Evolutionary conservation across 1,140 invertebrate genomes (phyloP).

Genomic region (Bilobella aurantiaca): DNA sequence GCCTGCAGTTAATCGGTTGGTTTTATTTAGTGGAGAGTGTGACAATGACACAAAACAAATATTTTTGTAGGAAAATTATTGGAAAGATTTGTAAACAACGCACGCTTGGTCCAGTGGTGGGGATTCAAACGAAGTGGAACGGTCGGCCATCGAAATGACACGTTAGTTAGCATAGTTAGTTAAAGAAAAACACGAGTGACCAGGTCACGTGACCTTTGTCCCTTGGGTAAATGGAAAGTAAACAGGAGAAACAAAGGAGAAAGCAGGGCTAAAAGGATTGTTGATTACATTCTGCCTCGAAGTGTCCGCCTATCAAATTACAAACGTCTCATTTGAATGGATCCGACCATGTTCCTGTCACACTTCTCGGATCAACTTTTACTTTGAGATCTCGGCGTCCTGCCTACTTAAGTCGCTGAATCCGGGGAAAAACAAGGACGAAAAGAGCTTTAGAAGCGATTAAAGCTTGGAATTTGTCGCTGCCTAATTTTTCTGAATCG

Average conservation of each 20-base stretch:
- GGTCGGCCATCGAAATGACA: background rate
- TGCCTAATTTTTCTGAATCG: background rate
- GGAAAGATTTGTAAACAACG: too few species aligned
- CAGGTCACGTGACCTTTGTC: background rate
- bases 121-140: background rate
- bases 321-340: slow-evolving; percentile 2
- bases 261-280: background rate
- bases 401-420: too few species aligned
- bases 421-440: too few species aligned
- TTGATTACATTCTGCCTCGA: background rate
- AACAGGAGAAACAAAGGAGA: background rate
- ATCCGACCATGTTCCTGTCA: background rate
- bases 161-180: too few species aligned
- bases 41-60: too few species aligned
- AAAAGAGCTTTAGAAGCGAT: background rate
- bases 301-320: slow-evolving; percentile 4
- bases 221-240: background rate
- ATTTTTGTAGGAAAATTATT: too few species aligned
- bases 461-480: background rate
- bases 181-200: slow-evolving; percentile 6
- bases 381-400: too few species aligned
- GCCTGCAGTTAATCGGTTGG: too few species aligned
- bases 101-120: too few species aligned
- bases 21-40: too few species aligned
- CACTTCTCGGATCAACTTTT: slow-evolving; percentile 6